These are phyloP conservation scores for Exocentrus adspersus DNA, from an alignment of 2,888 invertebrate species.

Conservation along the genomic window DNA sequence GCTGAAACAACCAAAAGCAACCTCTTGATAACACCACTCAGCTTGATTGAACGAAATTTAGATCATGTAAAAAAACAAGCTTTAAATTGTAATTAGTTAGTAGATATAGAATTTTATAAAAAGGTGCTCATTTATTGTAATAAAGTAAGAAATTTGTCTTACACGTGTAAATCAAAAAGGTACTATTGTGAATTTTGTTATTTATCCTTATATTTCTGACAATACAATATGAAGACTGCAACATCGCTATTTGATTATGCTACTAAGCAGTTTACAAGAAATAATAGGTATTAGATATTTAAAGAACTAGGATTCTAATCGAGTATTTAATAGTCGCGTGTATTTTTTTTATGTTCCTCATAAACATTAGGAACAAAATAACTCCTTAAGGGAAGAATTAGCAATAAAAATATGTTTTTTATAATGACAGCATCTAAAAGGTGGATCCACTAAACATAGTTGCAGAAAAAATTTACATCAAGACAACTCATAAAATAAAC, in stretches of 20 bases:
- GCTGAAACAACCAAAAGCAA: constrained; percentile 48
- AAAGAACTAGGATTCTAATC: no score
- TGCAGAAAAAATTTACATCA: no score
- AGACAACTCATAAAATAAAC: no score
- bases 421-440: no score
- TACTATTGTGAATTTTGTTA: constrained; percentile 31
- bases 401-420: no score
- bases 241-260: constrained; percentile 29
- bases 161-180: constrained; percentile 33
- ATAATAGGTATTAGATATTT: no score
- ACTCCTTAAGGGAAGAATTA: no score
- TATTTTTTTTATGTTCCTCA: no score
- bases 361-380: no score
- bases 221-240: constrained; percentile 58
- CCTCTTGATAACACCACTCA: constrained; percentile 47
- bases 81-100: constrained; percentile 53
- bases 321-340: no score
- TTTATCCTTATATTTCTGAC: constrained; percentile 50
- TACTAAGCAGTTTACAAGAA: no score
- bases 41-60: constrained; percentile 45
- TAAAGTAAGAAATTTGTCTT: constrained; percentile 42
- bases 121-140: constrained; percentile 54
- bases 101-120: constrained; percentile 51
- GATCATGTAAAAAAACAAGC: constrained; percentile 52
- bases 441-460: no score